These are phyloP conservation scores for Crotalus adamanteus DNA, from an alignment of 2,797 vertebrate species.

Conservation along the genomic window DNA sequence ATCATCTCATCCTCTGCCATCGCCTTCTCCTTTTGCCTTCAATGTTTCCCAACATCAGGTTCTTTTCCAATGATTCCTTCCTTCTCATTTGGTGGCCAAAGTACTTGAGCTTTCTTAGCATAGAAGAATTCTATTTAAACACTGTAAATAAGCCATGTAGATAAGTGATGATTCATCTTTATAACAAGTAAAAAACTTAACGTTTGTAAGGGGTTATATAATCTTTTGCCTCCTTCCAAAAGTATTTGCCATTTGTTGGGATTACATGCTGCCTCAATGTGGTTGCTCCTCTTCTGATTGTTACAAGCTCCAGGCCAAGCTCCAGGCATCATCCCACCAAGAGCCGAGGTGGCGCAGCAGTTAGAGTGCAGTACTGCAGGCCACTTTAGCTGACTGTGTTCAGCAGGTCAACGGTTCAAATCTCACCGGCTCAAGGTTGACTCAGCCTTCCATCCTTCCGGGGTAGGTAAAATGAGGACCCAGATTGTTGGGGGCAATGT, in stretches of 20 bases:
- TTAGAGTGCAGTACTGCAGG: too few species aligned
- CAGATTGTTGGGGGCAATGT: too few species aligned
- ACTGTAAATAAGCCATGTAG: background rate
- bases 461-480: too few species aligned
- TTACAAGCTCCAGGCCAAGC: background rate
- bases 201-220: background rate
- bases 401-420: too few species aligned
- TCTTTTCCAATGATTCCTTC: background rate
- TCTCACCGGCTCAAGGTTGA: too few species aligned
- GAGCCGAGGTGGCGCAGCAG: too few species aligned
- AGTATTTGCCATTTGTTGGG: background rate
- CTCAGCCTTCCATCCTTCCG: too few species aligned
- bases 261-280: background rate
- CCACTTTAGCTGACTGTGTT: too few species aligned
- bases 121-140: background rate
- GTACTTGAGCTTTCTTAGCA: background rate
- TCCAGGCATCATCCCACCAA: background rate
- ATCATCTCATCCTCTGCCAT: background rate
- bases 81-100: background rate
- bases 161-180: background rate
- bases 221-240: background rate
- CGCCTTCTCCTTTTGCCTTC: background rate
- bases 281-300: background rate
- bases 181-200: background rate
- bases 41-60: background rate